Evolutionary conservation across 2,797 vertebrate genomes (phyloP).

Genomic region (Pogonophryne albipinna): DNA sequence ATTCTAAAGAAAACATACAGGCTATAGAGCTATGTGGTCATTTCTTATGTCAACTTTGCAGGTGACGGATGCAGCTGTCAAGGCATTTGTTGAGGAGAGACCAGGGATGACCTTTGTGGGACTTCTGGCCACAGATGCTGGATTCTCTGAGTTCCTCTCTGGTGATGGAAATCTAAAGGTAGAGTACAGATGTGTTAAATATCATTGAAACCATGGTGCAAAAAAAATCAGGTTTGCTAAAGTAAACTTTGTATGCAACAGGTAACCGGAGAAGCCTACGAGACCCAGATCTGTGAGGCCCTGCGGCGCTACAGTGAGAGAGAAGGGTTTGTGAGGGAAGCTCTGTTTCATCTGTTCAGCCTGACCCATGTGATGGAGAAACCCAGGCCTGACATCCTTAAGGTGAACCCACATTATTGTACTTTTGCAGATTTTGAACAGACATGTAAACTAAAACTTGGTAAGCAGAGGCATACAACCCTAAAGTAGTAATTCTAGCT

Average conservation of each 20-base stretch:
- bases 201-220: neutral
- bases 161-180: conserved; percentile 96
- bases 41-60: conserved; percentile 40
- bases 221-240: neutral
- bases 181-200: conserved; percentile 26
- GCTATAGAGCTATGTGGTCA: neutral
- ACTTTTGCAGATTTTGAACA: neutral
- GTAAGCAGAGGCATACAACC: too few species aligned
- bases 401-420: conserved; percentile 80
- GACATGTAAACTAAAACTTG: too few species aligned
- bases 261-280: conserved; percentile 98
- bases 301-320: conserved; percentile 96
- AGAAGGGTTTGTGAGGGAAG: conserved; percentile 97
- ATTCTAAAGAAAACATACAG: neutral
- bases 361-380: conserved; percentile 97
- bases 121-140: conserved; percentile 96
- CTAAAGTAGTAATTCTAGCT: too few species aligned
- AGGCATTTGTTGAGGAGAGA: conserved; percentile 91
- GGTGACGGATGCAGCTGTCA: conserved; percentile 93
- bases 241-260: conserved; percentile 62
- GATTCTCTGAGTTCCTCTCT: conserved; percentile 95
- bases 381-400: conserved; percentile 96
- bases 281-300: conserved; percentile 97
- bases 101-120: conserved; percentile 98
- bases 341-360: conserved; percentile 97